A percentile compares a stretch with the other conserved stretches of the same genome.
phyloP scores from a whole-genome alignment of 2,113 vertebrate genomes.

The Peucedramus taeniatus region DNA sequence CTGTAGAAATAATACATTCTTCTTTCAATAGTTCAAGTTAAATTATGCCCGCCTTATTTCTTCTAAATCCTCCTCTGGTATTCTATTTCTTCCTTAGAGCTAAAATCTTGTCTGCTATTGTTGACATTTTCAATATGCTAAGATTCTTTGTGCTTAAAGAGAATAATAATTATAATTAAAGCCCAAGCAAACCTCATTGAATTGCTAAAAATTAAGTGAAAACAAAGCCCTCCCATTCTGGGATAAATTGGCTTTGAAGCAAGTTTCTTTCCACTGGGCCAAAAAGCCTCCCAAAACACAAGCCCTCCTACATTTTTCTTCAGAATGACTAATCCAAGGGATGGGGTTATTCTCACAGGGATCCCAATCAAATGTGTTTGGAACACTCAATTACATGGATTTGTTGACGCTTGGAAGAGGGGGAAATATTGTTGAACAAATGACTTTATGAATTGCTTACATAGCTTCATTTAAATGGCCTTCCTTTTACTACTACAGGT shows the following conservation, averaged over 20 bases:
- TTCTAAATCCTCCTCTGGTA: not conserved
- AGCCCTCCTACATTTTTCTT: not conserved
- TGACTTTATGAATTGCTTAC: not conserved
- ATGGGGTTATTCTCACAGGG: not conserved
- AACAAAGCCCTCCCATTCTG: not conserved
- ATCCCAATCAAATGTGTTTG: not conserved
- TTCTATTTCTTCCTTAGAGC: not conserved
- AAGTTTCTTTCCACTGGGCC: not conserved
- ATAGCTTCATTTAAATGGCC: not conserved
- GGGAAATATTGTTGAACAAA: not conserved
- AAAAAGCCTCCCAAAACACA: not conserved
- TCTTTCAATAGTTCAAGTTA: not conserved
- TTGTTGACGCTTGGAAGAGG: not conserved
- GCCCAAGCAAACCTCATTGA: not conserved
- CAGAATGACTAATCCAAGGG: not conserved
- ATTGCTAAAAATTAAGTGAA: not conserved
- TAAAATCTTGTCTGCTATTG: not conserved
- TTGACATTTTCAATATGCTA: not conserved
- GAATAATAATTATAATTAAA: constrained; percentile 21
- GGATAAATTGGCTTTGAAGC: not conserved
- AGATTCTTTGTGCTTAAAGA: not conserved
- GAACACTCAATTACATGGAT: not conserved
- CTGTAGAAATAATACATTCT: not conserved
- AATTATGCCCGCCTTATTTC: not conserved
- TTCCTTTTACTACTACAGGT: not conserved